phyloP scores from a whole-genome alignment of 2,888 invertebrate species.

The Protophormia terraenovae region DNA sequence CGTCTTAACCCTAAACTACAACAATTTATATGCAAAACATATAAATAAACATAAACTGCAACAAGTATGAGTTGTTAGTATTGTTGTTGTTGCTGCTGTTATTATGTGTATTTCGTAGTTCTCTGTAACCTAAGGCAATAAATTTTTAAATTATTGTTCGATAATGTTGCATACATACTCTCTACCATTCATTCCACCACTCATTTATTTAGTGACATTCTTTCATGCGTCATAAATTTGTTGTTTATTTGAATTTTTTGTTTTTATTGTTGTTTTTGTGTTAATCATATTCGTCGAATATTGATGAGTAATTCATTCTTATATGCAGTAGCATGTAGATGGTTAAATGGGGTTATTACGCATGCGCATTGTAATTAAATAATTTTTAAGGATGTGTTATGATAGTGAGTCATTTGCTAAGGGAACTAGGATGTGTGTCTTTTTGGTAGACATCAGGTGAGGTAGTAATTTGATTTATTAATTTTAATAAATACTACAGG shows the following conservation, averaged over 20 bases:
- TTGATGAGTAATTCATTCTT: slow-evolving; percentile 48
- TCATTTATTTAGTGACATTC: slow-evolving; percentile 49
- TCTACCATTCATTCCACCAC: neutral
- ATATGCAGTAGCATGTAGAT: slow-evolving; percentile 3
- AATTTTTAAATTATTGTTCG: slow-evolving; percentile 16
- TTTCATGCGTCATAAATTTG: slow-evolving; percentile 49
- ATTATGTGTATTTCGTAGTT: slow-evolving; percentile 34
- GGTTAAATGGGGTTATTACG: slow-evolving; percentile 38
- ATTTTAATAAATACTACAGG: neutral
- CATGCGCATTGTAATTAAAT: slow-evolving; percentile 15
- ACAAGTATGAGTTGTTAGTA: neutral
- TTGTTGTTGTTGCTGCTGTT: neutral
- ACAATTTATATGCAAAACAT: slow-evolving; percentile 56
- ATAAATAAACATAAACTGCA: neutral
- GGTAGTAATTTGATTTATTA: slow-evolving; percentile 53
- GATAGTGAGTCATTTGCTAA: slow-evolving; percentile 37
- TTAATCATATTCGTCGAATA: slow-evolving; percentile 31
- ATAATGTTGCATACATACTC: neutral
- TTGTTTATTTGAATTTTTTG: slow-evolving; percentile 19
- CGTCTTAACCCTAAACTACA: no score
- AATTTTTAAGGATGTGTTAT: slow-evolving; percentile 26
- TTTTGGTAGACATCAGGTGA: neutral
- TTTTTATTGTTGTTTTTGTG: slow-evolving; percentile 1
- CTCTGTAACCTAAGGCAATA: slow-evolving; percentile 51
- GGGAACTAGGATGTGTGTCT: slow-evolving; percentile 22